phyloP scores from a whole-genome alignment of 2,113 vertebrate species.

The Azemiops feae region DNA sequence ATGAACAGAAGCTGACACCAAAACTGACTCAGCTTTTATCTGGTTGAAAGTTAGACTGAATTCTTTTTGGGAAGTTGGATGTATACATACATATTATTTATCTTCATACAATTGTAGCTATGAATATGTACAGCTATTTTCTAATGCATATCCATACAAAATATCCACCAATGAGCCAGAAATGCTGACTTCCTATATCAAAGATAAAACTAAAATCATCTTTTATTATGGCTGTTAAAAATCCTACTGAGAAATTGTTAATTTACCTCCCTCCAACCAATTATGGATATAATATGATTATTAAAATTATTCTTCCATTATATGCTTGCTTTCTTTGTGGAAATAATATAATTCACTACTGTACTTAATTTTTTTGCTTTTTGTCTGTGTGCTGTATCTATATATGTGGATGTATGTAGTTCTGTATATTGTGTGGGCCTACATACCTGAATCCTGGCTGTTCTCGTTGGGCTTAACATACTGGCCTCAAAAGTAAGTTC shows the following conservation, averaged over 20 bases:
- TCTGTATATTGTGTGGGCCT: slow-evolving; percentile 92
- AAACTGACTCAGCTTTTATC: background rate
- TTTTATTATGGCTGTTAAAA: background rate
- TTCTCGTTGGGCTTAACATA: slow-evolving; percentile 89
- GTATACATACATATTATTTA: background rate
- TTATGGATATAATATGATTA: background rate
- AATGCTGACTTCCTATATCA: background rate
- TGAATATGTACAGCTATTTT: background rate
- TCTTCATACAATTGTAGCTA: background rate
- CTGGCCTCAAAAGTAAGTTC: slow-evolving; percentile 96
- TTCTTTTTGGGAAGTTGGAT: background rate
- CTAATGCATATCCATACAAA: background rate
- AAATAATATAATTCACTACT: background rate
- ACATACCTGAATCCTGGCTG: slow-evolving; percentile 88
- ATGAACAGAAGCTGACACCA: background rate
- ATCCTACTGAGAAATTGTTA: background rate
- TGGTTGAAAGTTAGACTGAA: background rate
- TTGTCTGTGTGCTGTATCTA: background rate
- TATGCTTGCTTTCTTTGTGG: background rate
- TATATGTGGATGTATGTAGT: slow-evolving; percentile 64
- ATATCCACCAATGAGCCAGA: background rate
- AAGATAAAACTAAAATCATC: background rate
- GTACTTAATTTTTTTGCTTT: background rate
- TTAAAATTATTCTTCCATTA: background rate
- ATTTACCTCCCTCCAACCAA: background rate